Evolutionary conservation across 1,140 invertebrate species (phyloP), one percentile per base, ranked within the genome.

Genomic region (Hormaphis cornu): DNA sequence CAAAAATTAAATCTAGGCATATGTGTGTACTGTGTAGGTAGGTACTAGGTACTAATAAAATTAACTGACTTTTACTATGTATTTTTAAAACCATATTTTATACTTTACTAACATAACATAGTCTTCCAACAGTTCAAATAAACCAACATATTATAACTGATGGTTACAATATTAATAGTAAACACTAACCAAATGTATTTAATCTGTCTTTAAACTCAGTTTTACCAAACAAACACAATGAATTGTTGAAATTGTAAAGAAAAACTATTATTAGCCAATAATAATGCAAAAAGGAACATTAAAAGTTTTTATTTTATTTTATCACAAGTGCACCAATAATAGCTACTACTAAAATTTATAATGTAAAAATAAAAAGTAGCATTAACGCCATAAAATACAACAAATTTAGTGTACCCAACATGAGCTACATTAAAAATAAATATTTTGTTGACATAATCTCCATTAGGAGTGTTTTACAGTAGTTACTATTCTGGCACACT

Each of bases 251-350:
- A 30, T 8, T 18, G 1, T 1, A 14, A 53, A n/a, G 52, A 33
- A 53, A 16, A 53, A 56, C 14, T 33, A 9, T 33, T 33, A 33
- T 33, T 33, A 9, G 30, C 30, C 9, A 33, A 33, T 6, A 33
- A 33, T 6, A 33, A 33, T 6, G 4, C 9, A 6, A 33, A 35
- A 56, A 37, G 1, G 24, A 37, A 37, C 16, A 24, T 37, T n/a
- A 33, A 20, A 54, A 22, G 12, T 37, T 58, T 12, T 7, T 56
- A 22, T 56, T n/a, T 18, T 58, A 54, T 54, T 58, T 58, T 56
- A 56, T 56, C 54, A 40, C 35, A 40, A 58, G 54, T 58, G 54
- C 54, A 40, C 54, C 54, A 58, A 56, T 28, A 33, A 58, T 40
- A 58, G 54, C 24, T 40, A 37, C 20, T 58, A 24, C 40, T 58